Conservation (phyloP, 1,140 invertebrate genomes). For the Scaptomyza pallida region DNA sequence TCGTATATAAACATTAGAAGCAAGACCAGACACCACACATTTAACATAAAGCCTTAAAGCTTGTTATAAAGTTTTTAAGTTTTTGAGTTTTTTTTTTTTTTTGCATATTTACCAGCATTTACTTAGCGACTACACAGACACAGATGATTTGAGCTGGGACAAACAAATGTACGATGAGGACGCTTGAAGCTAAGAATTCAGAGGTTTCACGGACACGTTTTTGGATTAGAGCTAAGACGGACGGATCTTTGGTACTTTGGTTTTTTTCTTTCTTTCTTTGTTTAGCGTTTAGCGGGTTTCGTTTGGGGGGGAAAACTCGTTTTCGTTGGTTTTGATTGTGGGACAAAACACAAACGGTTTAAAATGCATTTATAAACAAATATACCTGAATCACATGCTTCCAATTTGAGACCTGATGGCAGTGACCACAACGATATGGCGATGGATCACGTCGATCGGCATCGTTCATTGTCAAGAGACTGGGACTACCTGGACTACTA, state of each 20-base stretch:
- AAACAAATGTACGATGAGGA: neutral
- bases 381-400: slow-evolving; percentile 92
- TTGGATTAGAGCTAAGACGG: neutral
- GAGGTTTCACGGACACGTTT: slow-evolving; percentile 4
- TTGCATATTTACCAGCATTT: slow-evolving; percentile 78
- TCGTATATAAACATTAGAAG: slow-evolving; percentile 54
- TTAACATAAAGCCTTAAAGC: slow-evolving; percentile 51
- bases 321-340: slow-evolving; percentile 66
- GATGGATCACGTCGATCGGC: slow-evolving; percentile 83
- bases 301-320: no score
- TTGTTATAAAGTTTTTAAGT: slow-evolving; percentile 24
- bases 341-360: slow-evolving; percentile 77
- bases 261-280: neutral
- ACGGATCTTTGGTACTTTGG: slow-evolving; percentile 30
- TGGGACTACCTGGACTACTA: slow-evolving; percentile 77
- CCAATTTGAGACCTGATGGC: slow-evolving; percentile 91
- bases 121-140: slow-evolving; percentile 73
- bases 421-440: slow-evolving; percentile 90
- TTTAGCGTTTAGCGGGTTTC: slow-evolving; percentile 16
- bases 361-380: slow-evolving; percentile 70
- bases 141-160: slow-evolving; percentile 26
- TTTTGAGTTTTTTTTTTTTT: slow-evolving; percentile 7
- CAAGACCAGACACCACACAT: slow-evolving; percentile 80
- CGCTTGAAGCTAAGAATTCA: neutral
- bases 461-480: slow-evolving; percentile 73